phyloP scores from a whole-genome alignment of 2,888 invertebrate genomes.

The Pandemis heparana region DNA sequence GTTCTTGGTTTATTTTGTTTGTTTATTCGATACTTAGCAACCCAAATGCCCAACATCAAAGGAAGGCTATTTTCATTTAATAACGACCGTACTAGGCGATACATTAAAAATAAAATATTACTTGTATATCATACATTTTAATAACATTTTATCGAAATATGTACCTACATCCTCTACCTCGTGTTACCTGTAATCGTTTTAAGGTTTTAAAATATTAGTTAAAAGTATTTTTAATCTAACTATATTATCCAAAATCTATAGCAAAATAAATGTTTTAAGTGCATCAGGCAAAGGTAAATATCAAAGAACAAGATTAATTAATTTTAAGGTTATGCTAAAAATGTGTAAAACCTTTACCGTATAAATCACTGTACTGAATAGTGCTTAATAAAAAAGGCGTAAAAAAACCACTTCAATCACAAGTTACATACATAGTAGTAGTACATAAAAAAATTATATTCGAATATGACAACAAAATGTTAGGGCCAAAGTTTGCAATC shows the following conservation, averaged over 20 bases:
- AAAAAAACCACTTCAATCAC: background rate
- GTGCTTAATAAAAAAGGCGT: background rate
- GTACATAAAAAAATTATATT: background rate
- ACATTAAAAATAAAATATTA: background rate
- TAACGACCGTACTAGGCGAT: background rate
- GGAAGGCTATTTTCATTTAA: background rate
- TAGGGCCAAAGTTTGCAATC: constrained; percentile 28
- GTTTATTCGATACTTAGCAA: background rate
- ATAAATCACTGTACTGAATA: background rate
- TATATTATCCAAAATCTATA: no score
- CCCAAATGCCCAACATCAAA: background rate
- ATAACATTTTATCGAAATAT: background rate
- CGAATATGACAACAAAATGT: constrained; percentile 22
- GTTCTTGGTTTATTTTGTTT: background rate
- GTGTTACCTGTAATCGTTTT: no score
- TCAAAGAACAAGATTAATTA: no score
- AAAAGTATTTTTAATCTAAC: no score
- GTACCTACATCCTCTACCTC: background rate
- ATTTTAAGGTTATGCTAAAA: no score
- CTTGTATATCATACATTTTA: background rate
- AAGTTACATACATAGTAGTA: background rate
- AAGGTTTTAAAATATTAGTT: no score
- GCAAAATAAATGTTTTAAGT: no score
- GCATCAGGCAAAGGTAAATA: no score
- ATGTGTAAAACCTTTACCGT: background rate